These are phyloP conservation scores for Stigmatopora nigra DNA, from an alignment of 2,113 vertebrate genomes.

Conservation along the genomic window DNA sequence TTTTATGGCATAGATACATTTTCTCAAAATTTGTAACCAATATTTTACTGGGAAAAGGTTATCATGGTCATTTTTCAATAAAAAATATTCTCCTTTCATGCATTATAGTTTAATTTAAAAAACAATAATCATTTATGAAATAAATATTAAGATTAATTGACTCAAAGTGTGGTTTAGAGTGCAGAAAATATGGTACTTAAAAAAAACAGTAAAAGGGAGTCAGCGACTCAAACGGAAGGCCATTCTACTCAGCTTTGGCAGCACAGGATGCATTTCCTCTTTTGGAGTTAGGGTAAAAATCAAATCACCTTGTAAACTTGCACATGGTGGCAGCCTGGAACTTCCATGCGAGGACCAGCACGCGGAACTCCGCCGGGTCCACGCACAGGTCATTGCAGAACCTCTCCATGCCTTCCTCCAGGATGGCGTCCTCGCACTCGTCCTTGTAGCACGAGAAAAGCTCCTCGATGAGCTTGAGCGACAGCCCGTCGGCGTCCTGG, in stretches of 20 bases:
- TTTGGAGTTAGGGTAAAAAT: neutral
- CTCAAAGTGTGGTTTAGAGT: no score
- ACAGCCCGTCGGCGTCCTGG: slow-evolving; percentile 76
- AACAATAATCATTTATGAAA: no score
- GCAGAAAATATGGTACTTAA: slow-evolving; percentile 13
- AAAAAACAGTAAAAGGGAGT: slow-evolving; percentile 8
- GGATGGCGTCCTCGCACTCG: slow-evolving; percentile 87
- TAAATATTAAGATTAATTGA: no score
- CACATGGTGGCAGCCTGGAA: slow-evolving; percentile 99
- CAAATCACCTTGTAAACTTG: slow-evolving; percentile 94
- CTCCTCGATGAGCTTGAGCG: slow-evolving; percentile 80
- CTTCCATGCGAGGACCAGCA: slow-evolving; percentile 97
- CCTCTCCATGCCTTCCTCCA: slow-evolving; percentile 98
- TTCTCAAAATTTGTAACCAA: no score
- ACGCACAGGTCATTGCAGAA: slow-evolving; percentile 96
- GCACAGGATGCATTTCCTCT: slow-evolving; percentile 31
- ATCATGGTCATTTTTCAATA: no score
- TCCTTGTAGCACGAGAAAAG: slow-evolving; percentile 92
- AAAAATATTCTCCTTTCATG: no score
- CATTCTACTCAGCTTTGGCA: slow-evolving; percentile 40
- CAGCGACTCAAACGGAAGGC: slow-evolving; percentile 14
- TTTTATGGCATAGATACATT: no score
- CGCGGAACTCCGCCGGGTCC: slow-evolving; percentile 94
- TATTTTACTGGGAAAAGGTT: no score
- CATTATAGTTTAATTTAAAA: no score